Evolutionary conservation across 2,113 vertebrate species (phyloP), one percentile per base, ranked within the genome.

Genomic region (Pseudorectes ferrugineus): DNA sequence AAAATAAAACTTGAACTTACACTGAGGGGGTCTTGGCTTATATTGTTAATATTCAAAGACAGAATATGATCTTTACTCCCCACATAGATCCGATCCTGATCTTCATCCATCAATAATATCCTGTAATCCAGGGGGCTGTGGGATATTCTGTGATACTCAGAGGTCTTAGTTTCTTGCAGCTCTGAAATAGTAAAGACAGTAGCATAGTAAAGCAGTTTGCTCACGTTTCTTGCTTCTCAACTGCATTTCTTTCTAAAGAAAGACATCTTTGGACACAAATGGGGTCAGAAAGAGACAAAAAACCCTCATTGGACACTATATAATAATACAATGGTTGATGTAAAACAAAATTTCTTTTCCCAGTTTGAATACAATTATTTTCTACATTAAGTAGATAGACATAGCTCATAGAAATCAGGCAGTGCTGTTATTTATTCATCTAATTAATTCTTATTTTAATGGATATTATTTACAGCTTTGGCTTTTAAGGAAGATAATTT

Each of bases 21-120:
- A 97, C 98, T 99, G 33, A 99, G 97, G 25, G 98, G 98, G 88
- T 98, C 98, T 43, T 98, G 98, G 89, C 98, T 99, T 98, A 99
- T 99, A 96, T 99, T 99, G 96, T 99, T 99, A 97, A 99, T 99
- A 98, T 99, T 99, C 98, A 99, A 97, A 68, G 99, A 99, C 58
- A 99, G 97, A 90, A 99, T 98, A 62, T 99, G 98, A 97, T 99
- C 99, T 97, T 99, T 99, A 97, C 99, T 99, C 97, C 99, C 99
- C 96, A 99, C 98, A 3, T 99, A 99, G 97, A 99, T 98, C 42
- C 99, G 98, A 96, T 99, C 99, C 96, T 99, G 99, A 97, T 99
- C 99, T 98, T 99, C 99, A 91, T 99, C 99, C 99, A 99, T 98
- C 42, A 99, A 97, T 93, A 99, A 98, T 97, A 99, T 99, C 97